Conservation (phyloP, 1,140 invertebrate species). For the Globodera rostochiensis region DNA sequence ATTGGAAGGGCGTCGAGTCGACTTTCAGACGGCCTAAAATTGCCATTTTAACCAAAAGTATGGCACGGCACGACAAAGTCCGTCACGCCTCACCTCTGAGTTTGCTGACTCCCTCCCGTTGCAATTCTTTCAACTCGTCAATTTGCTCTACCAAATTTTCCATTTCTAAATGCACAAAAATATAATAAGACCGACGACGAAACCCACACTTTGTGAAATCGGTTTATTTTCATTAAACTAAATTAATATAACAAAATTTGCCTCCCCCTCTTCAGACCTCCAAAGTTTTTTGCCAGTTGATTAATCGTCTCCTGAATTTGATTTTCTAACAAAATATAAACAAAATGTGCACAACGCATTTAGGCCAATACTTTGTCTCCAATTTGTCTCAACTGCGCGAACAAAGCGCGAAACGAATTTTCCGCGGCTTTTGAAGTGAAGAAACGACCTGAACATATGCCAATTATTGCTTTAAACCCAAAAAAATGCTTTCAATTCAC, state of each 20-base stretch:
- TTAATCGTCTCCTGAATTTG: conserved; percentile 29
- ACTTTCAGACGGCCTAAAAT: conserved; percentile 35
- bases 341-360: neutral
- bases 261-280: conserved; percentile 4
- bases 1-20: conserved; percentile 13
- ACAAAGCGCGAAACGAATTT: conserved; percentile 27
- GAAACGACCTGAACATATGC: conserved; percentile 6
- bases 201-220: too few species aligned
- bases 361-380: conserved; percentile 5
- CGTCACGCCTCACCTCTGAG: conserved; percentile 27
- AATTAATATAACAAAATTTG: neutral
- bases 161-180: conserved; percentile 25
- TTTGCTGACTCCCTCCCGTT: conserved; percentile 31
- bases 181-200: neutral
- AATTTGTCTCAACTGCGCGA: conserved; percentile 31
- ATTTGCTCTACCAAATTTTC: conserved; percentile 39
- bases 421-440: conserved; percentile 33
- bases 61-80: neutral
- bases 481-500: neutral
- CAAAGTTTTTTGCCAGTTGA: conserved; percentile 31
- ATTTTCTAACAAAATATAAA: neutral
- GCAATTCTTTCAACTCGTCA: conserved; percentile 31
- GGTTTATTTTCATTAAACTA: neutral
- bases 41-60: neutral
- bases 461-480: neutral